These are phyloP conservation scores for Drosophila ficusphila DNA, from an alignment of 1,140 invertebrate genomes.

Conservation along the genomic window DNA sequence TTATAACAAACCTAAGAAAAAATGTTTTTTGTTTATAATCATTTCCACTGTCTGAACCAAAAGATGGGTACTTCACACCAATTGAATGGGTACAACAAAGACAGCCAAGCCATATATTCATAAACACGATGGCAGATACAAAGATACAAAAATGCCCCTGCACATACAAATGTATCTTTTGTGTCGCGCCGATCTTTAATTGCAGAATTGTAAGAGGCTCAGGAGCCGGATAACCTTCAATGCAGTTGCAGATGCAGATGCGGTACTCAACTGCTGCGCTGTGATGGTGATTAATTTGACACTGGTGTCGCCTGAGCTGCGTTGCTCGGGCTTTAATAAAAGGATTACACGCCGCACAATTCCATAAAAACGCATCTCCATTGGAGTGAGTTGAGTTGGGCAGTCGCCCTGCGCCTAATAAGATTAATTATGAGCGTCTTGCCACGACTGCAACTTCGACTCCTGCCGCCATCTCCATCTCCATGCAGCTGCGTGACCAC, in stretches of 20 bases:
- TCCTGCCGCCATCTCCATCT: not conserved
- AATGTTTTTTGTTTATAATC: not conserved
- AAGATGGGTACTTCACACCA: slow-evolving; percentile 57
- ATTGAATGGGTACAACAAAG: slow-evolving; percentile 56
- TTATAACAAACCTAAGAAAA: no score
- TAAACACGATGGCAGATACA: slow-evolving; percentile 25
- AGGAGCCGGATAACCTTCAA: slow-evolving; percentile 28
- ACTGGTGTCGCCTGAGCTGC: slow-evolving; percentile 64
- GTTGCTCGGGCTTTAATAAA: slow-evolving; percentile 73
- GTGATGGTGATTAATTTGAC: slow-evolving; percentile 73
- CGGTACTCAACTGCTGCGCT: slow-evolving; percentile 13
- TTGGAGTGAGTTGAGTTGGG: slow-evolving; percentile 8
- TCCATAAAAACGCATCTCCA: slow-evolving; percentile 46
- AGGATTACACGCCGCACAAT: slow-evolving; percentile 62
- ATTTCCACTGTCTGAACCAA: slow-evolving; percentile 10
- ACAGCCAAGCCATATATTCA: slow-evolving; percentile 17
- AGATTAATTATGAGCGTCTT: slow-evolving; percentile 73
- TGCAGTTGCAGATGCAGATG: slow-evolving; percentile 20
- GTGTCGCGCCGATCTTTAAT: slow-evolving; percentile 68
- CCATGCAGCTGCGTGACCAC: slow-evolving; percentile 37
- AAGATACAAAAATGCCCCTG: slow-evolving; percentile 12
- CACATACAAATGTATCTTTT: slow-evolving; percentile 30
- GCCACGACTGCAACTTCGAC: slow-evolving; percentile 18
- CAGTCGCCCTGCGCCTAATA: slow-evolving; percentile 37
- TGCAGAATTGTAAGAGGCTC: slow-evolving; percentile 65